Base-by-base conservation (phyloP, 2,888 invertebrate genomes). In the Odontocerum albicorne region DNA sequence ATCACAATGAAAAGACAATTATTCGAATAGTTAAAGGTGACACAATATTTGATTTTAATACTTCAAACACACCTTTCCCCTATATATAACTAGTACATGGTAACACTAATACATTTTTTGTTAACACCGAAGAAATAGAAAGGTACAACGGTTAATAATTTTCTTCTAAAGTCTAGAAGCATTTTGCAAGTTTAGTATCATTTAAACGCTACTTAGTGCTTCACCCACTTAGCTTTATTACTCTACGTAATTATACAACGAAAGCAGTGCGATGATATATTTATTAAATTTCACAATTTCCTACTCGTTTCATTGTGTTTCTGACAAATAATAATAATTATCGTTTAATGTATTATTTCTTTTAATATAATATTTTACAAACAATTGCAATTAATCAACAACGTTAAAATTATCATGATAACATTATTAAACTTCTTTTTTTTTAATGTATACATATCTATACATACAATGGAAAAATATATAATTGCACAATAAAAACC, bases 361-460 rank as follows among this genome's bases (percentile, higher is more conserved):
- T 42, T 33, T 7, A 22, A 36, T 22, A 36, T 10, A 21, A 47
- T 36, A 47, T 12, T 35, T 47, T 47, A 47, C 47, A 47, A 47
- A 47, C 47, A 21, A 38, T 45, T 19, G 36, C 35, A 21, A 44
- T 44, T 36, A 36, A 44, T 46, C 21, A 46, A 46, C 46, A 46
- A 46, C 46, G 15, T 46, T 32, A 21, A 35, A 13, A 35, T 6
- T 35, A 35, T 4, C n/a, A 7, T 10, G 12, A 13, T 35, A 35
- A 35, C 35, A 13, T 12, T 35, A 35, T 35, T 7, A 35, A 12
- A 35, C n/a, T 10, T 12, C 27, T 8, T 27, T 7, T 10, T 35
- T 10, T 35, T 10, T 35, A 13, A 27, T 27, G 10, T 27, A 27
- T 27, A 27, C 27, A 7, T 27, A 7, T 27, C 27, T 7, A 27